Evolutionary conservation across 2,888 invertebrate genomes (phyloP), one percentile per base, ranked within the genome.

Genomic region (Platerodrilus igneus): DNA sequence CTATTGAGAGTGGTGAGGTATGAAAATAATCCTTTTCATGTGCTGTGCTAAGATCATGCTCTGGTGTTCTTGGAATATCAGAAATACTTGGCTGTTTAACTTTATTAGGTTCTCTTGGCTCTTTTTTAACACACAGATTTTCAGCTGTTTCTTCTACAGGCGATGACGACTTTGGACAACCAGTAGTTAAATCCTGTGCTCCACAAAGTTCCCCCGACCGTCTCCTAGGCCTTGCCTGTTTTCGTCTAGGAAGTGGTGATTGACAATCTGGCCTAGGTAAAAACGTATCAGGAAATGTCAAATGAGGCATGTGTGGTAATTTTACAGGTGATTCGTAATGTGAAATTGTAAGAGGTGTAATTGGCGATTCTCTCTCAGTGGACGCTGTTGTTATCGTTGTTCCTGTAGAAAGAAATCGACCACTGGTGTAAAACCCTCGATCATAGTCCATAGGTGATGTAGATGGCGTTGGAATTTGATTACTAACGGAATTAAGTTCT

Each of bases 211-310:
- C 91, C 4, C 89, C 88, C 0, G 89, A 89, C 59, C 90, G 77
- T 49, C 91, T 75, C 27, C 90, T 72, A 2, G 91, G 91, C 30
- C 90, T 72, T 4, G 90, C 90, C 68, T 91, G 90, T 59, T 90
- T 90, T 48, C 90, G 73, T 45, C 90, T 73, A 1, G 89, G 86
- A 70, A 85, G 76, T n/a, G 87, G 88, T 40, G 86, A 87, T 36
- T 80, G 78, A 53, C 86, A 84, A 71, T 72, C 45, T 67, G 70
- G 67, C 48, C 67, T 43, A 44, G 63, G 41, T 55, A 58, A 47
- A 50, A 61, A 53, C 32, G 61, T 57, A 19, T 71, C 69, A 8
- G 44, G 16, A 69, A 76, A 68, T 2, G 60, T 57, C 15, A 65
- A 48, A 39, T 68, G 60, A 23, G 69, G 62, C 68, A 72, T 67